Evolutionary conservation across 2,113 vertebrate species (phyloP).

Genomic region (Columbina picui): DNA sequence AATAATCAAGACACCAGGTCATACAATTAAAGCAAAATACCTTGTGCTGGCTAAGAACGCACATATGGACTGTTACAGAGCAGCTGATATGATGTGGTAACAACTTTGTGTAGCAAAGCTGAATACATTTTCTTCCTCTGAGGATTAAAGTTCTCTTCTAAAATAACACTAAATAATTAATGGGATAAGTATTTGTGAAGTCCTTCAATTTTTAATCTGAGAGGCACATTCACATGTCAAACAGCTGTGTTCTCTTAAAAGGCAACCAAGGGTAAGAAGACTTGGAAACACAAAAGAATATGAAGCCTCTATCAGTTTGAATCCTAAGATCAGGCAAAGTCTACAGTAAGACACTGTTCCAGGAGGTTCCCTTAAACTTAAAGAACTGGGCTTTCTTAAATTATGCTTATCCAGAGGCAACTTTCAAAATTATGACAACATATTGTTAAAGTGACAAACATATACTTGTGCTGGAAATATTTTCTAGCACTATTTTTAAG

Average conservation of each 20-base stretch:
- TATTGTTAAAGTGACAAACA: not conserved
- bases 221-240: not conserved
- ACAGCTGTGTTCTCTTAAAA: not conserved
- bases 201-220: conserved; percentile 10
- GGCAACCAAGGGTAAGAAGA: not conserved
- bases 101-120: not conserved
- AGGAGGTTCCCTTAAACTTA: not conserved
- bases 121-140: not conserved
- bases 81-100: not conserved
- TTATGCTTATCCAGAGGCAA: not conserved
- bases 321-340: not conserved
- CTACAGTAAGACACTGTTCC: not conserved
- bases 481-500: not conserved
- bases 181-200: not conserved
- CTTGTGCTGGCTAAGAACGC: not conserved
- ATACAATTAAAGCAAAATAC: not conserved
- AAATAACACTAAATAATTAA: conserved; percentile 11
- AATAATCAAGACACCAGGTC: not conserved
- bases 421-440: not conserved
- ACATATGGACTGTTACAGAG: not conserved
- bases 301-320: not conserved
- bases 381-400: not conserved
- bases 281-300: not conserved
- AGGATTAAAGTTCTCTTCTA: not conserved
- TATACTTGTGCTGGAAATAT: not conserved